Conservation (phyloP, 2,888 invertebrate species). For the Rhogogaster chlorosoma region DNA sequence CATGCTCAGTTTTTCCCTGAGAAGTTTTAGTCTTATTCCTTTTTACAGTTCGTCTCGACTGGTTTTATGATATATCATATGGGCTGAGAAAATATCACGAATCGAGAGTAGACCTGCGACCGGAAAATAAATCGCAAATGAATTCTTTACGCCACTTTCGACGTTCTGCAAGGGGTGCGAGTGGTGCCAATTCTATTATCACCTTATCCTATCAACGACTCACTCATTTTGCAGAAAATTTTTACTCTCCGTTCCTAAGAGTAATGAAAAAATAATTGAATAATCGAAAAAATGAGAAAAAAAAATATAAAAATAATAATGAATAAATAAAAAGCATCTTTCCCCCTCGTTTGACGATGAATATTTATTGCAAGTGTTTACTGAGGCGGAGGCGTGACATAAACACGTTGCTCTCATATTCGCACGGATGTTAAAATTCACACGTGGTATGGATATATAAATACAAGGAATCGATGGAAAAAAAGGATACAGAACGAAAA, state of each 20-base stretch:
- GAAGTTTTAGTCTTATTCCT: not conserved
- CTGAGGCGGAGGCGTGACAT: not conserved
- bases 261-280: not conserved
- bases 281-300: not conserved
- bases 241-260: not conserved
- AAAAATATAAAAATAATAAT: not conserved
- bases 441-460: not conserved
- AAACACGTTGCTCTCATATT: not conserved
- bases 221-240: not conserved
- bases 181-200: not conserved
- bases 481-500: not conserved
- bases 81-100: not conserved
- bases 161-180: not conserved
- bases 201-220: not conserved
- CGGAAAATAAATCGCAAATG: not conserved
- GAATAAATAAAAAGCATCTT: not conserved
- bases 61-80: not conserved
- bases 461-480: not conserved
- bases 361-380: not conserved
- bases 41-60: not conserved
- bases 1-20: not conserved
- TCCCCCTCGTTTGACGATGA: not conserved
- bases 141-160: not conserved
- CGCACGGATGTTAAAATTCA: not conserved
- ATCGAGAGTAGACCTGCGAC: not conserved